Evolutionary conservation across 2,797 vertebrate species (phyloP).

Genomic region (Apogon talboti): DNA sequence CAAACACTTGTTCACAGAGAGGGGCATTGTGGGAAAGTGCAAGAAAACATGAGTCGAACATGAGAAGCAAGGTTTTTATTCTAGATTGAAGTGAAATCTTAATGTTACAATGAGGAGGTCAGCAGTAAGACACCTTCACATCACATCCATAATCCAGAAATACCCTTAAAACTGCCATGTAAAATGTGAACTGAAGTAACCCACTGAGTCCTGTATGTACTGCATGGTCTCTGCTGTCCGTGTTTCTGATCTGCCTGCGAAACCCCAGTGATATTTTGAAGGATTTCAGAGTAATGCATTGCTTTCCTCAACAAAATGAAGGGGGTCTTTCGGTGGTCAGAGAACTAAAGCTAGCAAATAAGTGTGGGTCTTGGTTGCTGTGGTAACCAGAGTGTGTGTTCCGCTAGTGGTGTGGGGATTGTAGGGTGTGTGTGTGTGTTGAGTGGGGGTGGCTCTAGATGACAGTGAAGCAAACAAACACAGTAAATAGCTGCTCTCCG

Average conservation of each 20-base stretch:
- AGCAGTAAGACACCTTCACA: slow-evolving; percentile 1
- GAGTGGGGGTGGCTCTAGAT: slow-evolving; percentile 39
- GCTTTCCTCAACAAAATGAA: slow-evolving; percentile 26
- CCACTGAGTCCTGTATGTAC: too few species aligned
- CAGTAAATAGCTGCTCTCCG: slow-evolving; percentile 53
- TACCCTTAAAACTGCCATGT: slow-evolving; percentile 8
- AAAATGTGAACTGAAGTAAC: slow-evolving; percentile 5
- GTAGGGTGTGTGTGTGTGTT: slow-evolving; percentile 22
- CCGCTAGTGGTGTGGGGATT: slow-evolving; percentile 53
- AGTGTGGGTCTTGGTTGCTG: slow-evolving; percentile 69
- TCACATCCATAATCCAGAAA: slow-evolving; percentile 31
- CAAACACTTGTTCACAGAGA: slow-evolving; percentile 4
- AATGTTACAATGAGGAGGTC: slow-evolving; percentile 17
- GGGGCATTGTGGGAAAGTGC: neutral
- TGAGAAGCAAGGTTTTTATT: neutral
- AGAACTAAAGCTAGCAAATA: slow-evolving; percentile 62
- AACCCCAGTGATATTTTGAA: slow-evolving; percentile 4
- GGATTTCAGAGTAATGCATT: slow-evolving; percentile 22
- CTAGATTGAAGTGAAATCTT: slow-evolving; percentile 3
- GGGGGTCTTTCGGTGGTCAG: slow-evolving; percentile 45
- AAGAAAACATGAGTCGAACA: slow-evolving; percentile 2
- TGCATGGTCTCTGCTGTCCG: neutral
- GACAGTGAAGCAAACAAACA: slow-evolving; percentile 64
- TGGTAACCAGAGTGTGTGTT: slow-evolving; percentile 69
- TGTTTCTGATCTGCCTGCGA: neutral